Evolutionary conservation across 2,113 vertebrate genomes (phyloP), one percentile per base, ranked within the genome.

Genomic region (Grus americana): DNA sequence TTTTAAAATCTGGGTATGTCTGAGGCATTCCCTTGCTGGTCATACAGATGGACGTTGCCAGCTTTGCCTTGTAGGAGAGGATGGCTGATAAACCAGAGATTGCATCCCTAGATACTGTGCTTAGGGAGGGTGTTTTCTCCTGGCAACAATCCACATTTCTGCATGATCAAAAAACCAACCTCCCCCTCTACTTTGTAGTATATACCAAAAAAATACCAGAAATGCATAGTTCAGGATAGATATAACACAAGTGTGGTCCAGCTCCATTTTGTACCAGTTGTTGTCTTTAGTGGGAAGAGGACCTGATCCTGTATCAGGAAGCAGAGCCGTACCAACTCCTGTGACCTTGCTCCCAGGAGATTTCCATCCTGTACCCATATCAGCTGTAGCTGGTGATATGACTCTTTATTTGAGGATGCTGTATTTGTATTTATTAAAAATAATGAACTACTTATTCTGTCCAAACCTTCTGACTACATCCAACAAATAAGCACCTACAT

Each of bases 1-100:
- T 40, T 84, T 54, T 50, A 78, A 80, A 52, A 40, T 68, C 21
- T 24, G 11, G 7, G 1, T 70, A 5, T 52, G 36, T 65, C 19
- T 29, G 50, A 38, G 44, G 59, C 11, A 7, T 72, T 63, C 34
- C 55, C 21, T 73, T n/a, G 24, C 29, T 65, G 14, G n/a, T 62
- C 15, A 14, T 63, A 20, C n/a, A 62, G 59, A 22, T 11, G 0
- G 6, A 32, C 1, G 0, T n/a, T 38, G 29, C 18, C 52, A 32
- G 26, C 19, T 73, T 49, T 81, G 40, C 46, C 57, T 74, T 47
- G 40, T 22, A 63, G 44, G 58, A 86, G 21, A 30, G 23, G 21
- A 26, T 29, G 36, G 29, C 42, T 50, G 68, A 55, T 73, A 55
- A 68, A 29, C 11, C 38, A 26, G 19, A 40, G 18, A 27, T 42